A percentile compares a stretch with the other conserved stretches of the same genome.
Evolutionary conservation across 2,888 invertebrate species (phyloP).

Genomic region (Phengaris alcon): DNA sequence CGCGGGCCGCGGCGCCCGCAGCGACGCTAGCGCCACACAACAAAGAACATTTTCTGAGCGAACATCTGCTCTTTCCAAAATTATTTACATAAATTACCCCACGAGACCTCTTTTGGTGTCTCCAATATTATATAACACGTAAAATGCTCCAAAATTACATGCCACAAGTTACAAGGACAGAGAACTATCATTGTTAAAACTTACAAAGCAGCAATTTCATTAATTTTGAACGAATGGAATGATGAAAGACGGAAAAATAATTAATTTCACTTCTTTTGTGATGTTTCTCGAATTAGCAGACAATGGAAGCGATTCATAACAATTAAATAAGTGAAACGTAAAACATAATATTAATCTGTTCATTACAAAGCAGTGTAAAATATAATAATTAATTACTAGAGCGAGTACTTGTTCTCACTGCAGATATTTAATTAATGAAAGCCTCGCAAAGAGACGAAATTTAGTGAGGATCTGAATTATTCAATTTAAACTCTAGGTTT

Average conservation of each 20-base stretch:
- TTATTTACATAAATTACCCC: not conserved
- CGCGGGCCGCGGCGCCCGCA: constrained; percentile 39
- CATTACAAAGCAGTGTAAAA: no score
- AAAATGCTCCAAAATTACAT: constrained; percentile 8
- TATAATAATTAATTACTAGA: no score
- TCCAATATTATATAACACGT: not conserved
- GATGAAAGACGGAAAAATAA: not conserved
- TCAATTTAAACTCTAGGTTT: no score
- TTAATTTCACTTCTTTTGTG: not conserved
- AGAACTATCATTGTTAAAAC: not conserved
- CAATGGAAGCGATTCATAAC: not conserved
- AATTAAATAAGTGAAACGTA: not conserved
- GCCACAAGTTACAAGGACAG: not conserved
- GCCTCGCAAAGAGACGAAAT: no score
- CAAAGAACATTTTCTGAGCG: constrained; percentile 1
- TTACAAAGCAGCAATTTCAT: constrained; percentile 17
- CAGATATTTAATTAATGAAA: no score
- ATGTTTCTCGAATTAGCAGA: not conserved
- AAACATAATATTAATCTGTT: not conserved
- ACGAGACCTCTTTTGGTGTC: constrained; percentile 7
- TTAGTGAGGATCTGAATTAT: no score
- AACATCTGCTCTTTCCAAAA: constrained; percentile 13
- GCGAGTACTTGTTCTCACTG: no score
- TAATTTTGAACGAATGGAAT: not conserved
- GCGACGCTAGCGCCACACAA: constrained; percentile 32